Evolutionary conservation across 2,888 invertebrate genomes (phyloP).

Genomic region (Auanema freiburgensis): DNA sequence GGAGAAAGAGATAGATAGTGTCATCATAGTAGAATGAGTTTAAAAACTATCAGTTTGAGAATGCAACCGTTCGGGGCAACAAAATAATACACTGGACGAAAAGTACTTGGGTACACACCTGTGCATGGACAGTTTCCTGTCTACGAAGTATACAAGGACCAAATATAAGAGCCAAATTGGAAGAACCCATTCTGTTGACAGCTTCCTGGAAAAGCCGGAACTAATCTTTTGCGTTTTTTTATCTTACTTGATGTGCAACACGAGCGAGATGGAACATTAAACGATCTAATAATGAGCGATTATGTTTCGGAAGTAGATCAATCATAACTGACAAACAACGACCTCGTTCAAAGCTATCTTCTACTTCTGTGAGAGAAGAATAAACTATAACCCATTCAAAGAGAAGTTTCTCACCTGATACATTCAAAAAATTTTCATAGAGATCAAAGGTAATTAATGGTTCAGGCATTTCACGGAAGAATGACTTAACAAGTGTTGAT

Average conservation of each 20-base stretch:
- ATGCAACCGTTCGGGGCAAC: no score
- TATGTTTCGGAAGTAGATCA: slow-evolving; percentile 83
- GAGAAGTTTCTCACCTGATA: slow-evolving; percentile 70
- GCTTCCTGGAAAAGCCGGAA: slow-evolving; percentile 70
- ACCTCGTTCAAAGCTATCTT: slow-evolving; percentile 80
- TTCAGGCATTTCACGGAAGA: slow-evolving; percentile 89
- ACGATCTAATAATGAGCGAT: slow-evolving; percentile 82
- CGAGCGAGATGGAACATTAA: slow-evolving; percentile 86
- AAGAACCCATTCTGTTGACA: slow-evolving; percentile 87
- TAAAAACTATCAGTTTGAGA: no score
- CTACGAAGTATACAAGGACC: slow-evolving; percentile 90
- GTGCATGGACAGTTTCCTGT: slow-evolving; percentile 77
- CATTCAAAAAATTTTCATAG: slow-evolving; percentile 89
- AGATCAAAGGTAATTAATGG: slow-evolving; percentile 88
- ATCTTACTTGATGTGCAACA: slow-evolving; percentile 64
- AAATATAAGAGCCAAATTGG: slow-evolving; percentile 88
- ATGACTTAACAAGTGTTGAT: slow-evolving; percentile 83
- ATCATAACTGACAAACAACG: slow-evolving; percentile 83
- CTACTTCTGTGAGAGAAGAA: slow-evolving; percentile 71
- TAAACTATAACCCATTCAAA: background rate
- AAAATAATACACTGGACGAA: no score
- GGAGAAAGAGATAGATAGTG: no score
- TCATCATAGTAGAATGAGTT: no score
- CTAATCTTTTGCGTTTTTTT: no score
- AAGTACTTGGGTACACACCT: no score